phyloP scores from a whole-genome alignment of 2,888 invertebrate genomes.

The Onchidella celtica region DNA sequence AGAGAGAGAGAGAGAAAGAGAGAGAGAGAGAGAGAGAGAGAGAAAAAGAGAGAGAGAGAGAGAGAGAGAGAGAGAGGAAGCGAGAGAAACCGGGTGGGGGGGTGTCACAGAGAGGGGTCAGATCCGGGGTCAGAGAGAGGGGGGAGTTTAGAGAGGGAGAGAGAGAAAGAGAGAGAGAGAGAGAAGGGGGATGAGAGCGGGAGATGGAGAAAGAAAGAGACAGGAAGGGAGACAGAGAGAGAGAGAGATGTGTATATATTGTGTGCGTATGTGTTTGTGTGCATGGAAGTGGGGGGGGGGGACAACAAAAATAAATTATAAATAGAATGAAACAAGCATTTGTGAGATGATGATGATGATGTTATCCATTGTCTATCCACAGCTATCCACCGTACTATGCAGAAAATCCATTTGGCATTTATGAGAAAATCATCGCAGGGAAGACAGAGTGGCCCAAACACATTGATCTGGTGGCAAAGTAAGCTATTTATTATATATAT shows the following conservation, averaged over 20 bases:
- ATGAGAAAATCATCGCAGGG: constrained; percentile 96
- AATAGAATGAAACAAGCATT: background rate
- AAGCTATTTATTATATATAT: constrained; percentile 61
- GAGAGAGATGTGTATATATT: background rate
- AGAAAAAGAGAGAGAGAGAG: background rate
- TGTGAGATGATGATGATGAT: background rate
- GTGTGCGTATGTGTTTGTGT: background rate
- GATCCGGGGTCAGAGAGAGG: background rate
- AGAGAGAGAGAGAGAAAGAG: background rate
- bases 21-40: background rate
- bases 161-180: background rate
- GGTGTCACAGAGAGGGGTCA: background rate
- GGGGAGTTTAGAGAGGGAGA: too few species aligned
- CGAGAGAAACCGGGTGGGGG: background rate
- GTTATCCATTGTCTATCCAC: constrained; percentile 40
- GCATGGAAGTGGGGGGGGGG: background rate
- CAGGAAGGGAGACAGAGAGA: background rate
- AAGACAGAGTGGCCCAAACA: constrained; percentile 97
- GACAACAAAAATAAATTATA: too few species aligned
- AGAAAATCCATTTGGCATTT: constrained; percentile 97
- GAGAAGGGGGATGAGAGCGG: background rate
- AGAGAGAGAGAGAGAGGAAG: background rate
- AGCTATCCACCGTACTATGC: constrained; percentile 96
- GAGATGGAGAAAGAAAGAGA: background rate
- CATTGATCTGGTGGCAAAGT: constrained; percentile 94